Conservation (phyloP, 2,113 vertebrate species). For the Mirounga angustirostris region DNA sequence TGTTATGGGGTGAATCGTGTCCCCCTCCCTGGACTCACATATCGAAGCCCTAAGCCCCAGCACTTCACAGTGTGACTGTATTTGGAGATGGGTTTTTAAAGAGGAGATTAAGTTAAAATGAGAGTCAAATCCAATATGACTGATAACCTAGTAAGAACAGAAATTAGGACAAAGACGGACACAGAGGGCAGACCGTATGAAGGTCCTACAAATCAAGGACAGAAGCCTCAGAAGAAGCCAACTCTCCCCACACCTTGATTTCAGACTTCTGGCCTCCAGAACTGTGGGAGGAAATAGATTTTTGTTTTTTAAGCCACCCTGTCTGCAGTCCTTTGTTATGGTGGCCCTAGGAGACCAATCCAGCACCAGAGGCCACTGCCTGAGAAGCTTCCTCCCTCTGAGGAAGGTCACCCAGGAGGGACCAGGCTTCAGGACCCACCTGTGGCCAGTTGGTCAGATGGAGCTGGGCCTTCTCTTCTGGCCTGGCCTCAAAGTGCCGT, state of each 20-base stretch:
- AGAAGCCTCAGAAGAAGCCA: neutral
- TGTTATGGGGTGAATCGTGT: neutral
- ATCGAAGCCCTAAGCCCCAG: neutral
- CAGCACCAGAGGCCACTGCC: fast-evolving
- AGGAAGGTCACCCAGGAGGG: neutral
- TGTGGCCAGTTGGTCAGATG: neutral
- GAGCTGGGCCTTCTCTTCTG: neutral
- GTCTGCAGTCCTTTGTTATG: neutral
- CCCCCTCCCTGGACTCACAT: too few species aligned
- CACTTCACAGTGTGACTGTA: neutral
- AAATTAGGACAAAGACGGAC: neutral
- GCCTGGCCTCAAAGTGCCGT: neutral
- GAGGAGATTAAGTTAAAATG: neutral
- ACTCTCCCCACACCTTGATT: neutral
- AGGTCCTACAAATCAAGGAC: neutral
- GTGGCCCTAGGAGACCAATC: neutral
- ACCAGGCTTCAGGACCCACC: neutral
- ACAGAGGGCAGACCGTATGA: fast-evolving
- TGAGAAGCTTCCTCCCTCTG: too few species aligned
- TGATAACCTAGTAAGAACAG: neutral
- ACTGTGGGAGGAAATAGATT: neutral
- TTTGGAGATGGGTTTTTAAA: neutral
- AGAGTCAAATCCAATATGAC: neutral
- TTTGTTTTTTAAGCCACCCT: neutral
- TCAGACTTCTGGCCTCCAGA: neutral